A percentile compares a stretch with the other conserved stretches of the same genome.
phyloP scores from a whole-genome alignment of 2,797 vertebrate species.

The Hemibagrus guttatus region DNA sequence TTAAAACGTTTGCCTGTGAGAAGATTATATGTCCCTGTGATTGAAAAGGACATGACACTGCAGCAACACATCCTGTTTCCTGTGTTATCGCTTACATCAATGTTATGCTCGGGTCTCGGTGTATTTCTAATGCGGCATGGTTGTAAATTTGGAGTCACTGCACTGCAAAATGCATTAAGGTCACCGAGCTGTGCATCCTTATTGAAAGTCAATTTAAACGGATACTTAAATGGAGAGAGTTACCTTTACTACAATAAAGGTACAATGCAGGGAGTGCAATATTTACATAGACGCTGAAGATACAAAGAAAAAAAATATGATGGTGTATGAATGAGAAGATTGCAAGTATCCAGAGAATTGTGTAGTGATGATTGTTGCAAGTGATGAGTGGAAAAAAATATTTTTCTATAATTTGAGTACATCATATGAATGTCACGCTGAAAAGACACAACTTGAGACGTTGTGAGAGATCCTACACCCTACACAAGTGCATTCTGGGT shows the following conservation, averaged over 20 bases:
- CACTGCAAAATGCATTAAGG: background rate
- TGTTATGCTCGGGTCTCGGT: background rate
- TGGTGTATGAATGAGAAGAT: background rate
- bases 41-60: conserved; percentile 23
- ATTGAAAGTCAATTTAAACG: background rate
- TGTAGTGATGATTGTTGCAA: background rate
- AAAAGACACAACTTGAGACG: too few species aligned
- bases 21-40: conserved; percentile 27
- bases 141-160: background rate
- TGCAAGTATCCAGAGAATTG: background rate
- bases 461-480: too few species aligned
- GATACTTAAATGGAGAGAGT: background rate
- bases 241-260: background rate
- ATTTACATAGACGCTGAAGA: background rate
- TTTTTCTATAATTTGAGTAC: too few species aligned
- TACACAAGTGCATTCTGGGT: too few species aligned
- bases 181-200: background rate
- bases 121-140: background rate
- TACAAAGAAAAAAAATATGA: background rate
- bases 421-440: too few species aligned
- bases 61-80: conserved; percentile 11
- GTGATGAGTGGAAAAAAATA: background rate
- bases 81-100: conserved; percentile 29
- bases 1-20: conserved; percentile 25
- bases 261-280: background rate